Evolutionary conservation across 2,888 invertebrate genomes (phyloP), one percentile per base, ranked within the genome.

Genomic region (Pandemis corylana): DNA sequence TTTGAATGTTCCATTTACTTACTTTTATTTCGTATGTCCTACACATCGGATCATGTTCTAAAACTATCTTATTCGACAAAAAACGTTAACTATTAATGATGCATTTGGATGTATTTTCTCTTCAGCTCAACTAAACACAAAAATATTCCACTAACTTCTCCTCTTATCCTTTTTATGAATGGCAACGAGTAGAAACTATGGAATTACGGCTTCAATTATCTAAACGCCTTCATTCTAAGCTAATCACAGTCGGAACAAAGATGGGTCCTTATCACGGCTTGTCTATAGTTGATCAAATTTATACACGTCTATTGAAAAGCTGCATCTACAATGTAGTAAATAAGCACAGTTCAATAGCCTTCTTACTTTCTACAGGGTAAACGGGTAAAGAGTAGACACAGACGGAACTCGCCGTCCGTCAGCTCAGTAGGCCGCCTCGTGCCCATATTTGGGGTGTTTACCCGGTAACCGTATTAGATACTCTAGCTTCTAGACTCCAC

Each of bases 381-480:
- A 88, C 86, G 86, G 91, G 91, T 89, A 89, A 87, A 86, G 13
- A 85, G 87, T 84, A 79, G 83, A 81, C 85, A 80, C 79, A 89
- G 88, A 88, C 93, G 93, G 93, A 93, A 90, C 92, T 90, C n/a
- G 81, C 77, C 77, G 78, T 91, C 90, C 89, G 89, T 86, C 87
- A 83, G 85, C 80, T 80, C 83, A 90, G 88, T 90, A 85, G 91
- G 92, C 89, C 91, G 88, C 76, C 80, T 75, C 80, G 75, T 83
- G 84, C 73, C 93, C 93, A 89, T 93, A 87, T 92, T 91, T 86
- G 92, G 90, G 75, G 76, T 76, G 78, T 78, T 80, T 85, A 86
- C 87, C 85, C 81, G 87, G 80, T 87, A 85, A 88, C 88, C 89
- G 91, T 88, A 87, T 90, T 91, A 88, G 88, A 90, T 88, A 81